Percentiles rank a stretch among this genome's conserved stretches.
Evolutionary conservation across 1,140 invertebrate species (phyloP).

Genomic region (Drosophila cardini): DNA sequence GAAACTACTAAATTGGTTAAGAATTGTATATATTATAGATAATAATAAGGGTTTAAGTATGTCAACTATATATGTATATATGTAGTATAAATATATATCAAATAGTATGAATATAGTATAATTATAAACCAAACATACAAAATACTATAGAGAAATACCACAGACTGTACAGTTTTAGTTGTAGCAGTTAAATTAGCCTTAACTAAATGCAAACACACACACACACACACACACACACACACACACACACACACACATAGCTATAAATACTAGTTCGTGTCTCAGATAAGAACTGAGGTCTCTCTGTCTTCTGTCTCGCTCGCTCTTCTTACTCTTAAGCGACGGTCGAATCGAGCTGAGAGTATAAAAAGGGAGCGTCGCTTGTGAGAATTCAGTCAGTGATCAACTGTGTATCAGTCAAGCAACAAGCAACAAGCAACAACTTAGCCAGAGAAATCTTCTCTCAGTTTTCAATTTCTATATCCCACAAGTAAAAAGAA

Average conservation of each 20-base stretch:
- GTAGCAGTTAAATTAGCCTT: constrained; percentile 5
- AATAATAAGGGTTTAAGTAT: too few species aligned
- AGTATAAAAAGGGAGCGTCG: constrained; percentile 57
- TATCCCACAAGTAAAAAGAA: constrained; percentile 3
- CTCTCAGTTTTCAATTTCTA: neutral
- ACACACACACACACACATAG: neutral
- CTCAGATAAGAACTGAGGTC: constrained; percentile 1
- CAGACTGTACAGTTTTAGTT: neutral
- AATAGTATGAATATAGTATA: too few species aligned
- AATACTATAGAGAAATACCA: neutral
- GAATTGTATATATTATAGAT: too few species aligned
- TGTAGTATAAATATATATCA: too few species aligned
- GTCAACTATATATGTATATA: too few species aligned
- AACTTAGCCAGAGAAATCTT: constrained; percentile 10
- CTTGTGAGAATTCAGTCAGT: constrained; percentile 53
- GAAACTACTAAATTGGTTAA: too few species aligned
- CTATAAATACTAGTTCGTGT: neutral
- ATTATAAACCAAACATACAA: neutral
- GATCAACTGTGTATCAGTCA: constrained; percentile 36
- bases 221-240: neutral
- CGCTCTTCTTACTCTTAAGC: neutral
- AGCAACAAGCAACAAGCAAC: constrained; percentile 27
- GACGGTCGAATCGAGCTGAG: neutral
- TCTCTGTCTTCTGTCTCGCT: constrained; percentile 2
- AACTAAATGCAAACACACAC: neutral